Conservation (phyloP, 2,113 vertebrate genomes). For the Burhinus bistriatus region DNA sequence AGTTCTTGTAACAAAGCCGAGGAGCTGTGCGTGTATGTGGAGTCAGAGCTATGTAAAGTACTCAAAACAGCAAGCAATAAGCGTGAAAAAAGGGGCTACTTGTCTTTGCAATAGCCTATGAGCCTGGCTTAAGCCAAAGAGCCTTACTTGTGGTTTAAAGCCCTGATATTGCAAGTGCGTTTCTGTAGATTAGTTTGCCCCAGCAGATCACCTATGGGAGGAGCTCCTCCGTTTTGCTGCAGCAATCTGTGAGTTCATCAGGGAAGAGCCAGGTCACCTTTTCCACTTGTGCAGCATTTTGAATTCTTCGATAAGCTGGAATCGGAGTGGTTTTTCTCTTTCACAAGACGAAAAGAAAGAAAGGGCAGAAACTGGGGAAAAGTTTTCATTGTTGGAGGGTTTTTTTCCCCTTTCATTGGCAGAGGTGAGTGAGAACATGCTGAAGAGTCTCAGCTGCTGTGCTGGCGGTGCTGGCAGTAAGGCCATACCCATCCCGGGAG, state of each 20-base stretch:
- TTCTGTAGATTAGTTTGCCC: background rate
- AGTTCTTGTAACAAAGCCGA: background rate
- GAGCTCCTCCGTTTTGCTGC: background rate
- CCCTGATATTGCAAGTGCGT: background rate
- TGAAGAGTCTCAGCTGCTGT: background rate
- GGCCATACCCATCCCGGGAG: accelerated
- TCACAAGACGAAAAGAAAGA: background rate
- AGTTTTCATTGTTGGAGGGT: accelerated
- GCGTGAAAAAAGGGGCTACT: background rate
- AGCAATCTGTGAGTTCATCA: background rate
- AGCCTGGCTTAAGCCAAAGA: background rate
- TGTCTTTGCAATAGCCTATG: background rate
- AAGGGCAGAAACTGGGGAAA: background rate
- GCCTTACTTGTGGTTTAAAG: background rate
- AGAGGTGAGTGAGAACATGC: background rate
- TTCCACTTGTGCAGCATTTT: background rate
- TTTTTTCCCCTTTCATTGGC: background rate
- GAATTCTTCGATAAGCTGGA: background rate
- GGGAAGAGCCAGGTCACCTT: background rate
- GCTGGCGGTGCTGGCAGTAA: accelerated
- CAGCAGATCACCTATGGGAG: accelerated
- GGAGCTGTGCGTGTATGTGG: background rate
- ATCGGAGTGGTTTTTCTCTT: background rate
- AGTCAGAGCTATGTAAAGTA: background rate
- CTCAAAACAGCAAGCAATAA: background rate